Conservation (phyloP, 2,888 invertebrate genomes). For the Strigamia crassipes region DNA sequence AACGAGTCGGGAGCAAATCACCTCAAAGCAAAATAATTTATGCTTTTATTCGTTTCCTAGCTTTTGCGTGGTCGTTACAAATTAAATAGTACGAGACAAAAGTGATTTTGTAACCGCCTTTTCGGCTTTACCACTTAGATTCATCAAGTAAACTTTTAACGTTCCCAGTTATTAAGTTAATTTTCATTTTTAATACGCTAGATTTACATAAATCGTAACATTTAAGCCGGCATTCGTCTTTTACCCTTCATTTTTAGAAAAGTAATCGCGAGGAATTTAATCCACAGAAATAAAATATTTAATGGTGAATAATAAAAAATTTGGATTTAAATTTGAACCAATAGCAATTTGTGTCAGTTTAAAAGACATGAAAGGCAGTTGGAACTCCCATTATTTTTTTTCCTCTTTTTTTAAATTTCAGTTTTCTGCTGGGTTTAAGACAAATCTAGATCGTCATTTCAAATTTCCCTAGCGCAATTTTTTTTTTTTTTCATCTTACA, state of each 20-base stretch:
- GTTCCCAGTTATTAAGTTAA: background rate
- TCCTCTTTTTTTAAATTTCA: background rate
- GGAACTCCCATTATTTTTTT: background rate
- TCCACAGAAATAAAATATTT: background rate
- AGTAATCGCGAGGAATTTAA: background rate
- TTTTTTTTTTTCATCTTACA: background rate
- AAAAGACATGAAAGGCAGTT: background rate
- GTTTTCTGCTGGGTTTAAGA: background rate
- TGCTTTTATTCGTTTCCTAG: background rate
- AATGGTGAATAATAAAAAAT: background rate
- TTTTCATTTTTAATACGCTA: background rate
- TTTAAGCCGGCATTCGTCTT: background rate
- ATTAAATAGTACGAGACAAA: background rate
- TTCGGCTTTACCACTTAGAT: background rate
- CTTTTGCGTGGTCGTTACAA: conserved; percentile 13
- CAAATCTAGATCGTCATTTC: background rate
- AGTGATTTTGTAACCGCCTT: background rate
- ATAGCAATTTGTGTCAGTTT: conserved; percentile 16
- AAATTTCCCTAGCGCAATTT: background rate
- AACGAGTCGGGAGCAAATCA: conserved; percentile 25
- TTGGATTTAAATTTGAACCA: conserved; percentile 20
- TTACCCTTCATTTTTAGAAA: background rate
- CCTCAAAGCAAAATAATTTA: conserved; percentile 23
- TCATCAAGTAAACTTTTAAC: background rate
- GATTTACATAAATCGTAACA: conserved; percentile 6